These are phyloP conservation scores for Oryzias javanicus DNA, from an alignment of 2,113 vertebrate genomes.

Conservation along the genomic window DNA sequence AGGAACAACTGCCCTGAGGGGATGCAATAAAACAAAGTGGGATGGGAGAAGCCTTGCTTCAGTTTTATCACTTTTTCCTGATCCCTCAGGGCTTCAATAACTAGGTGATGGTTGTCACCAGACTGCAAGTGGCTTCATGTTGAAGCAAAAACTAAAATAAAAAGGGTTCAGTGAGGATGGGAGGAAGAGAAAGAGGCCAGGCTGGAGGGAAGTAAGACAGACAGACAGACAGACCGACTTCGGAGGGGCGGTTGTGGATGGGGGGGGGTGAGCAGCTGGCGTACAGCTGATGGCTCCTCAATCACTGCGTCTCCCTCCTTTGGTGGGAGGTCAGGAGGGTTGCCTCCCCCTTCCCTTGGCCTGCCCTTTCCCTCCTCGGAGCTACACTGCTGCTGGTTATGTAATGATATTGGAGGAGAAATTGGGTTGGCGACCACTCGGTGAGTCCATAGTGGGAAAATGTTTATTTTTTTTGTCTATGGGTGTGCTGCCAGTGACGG, in stretches of 20 bases:
- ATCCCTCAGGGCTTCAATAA: conserved; percentile 35
- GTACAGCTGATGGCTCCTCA: conserved; percentile 60
- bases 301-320: conserved; percentile 68
- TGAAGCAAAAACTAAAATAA: conserved; percentile 30
- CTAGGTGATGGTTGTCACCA: conserved; percentile 36
- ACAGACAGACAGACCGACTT: conserved; percentile 24
- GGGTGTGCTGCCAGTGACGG: too few species aligned
- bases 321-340: conserved; percentile 63
- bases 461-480: too few species aligned
- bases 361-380: conserved; percentile 22
- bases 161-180: conserved; percentile 17
- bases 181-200: conserved; percentile 33
- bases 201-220: conserved; percentile 26
- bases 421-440: too few species aligned
- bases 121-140: conserved; percentile 33
- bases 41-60: conserved; percentile 22
- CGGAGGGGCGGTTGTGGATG: conserved; percentile 13
- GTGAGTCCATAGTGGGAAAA: too few species aligned
- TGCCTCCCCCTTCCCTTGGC: conserved; percentile 5
- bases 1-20: conserved; percentile 31
- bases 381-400: conserved; percentile 46
- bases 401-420: conserved; percentile 45
- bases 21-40: conserved; percentile 37
- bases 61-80: conserved; percentile 27
- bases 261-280: conserved; percentile 60